Percentiles rank a stretch among this genome's conserved stretches.
Evolutionary conservation across 2,888 invertebrate species (phyloP).

Genomic region (Rhogogaster chlorosoma): DNA sequence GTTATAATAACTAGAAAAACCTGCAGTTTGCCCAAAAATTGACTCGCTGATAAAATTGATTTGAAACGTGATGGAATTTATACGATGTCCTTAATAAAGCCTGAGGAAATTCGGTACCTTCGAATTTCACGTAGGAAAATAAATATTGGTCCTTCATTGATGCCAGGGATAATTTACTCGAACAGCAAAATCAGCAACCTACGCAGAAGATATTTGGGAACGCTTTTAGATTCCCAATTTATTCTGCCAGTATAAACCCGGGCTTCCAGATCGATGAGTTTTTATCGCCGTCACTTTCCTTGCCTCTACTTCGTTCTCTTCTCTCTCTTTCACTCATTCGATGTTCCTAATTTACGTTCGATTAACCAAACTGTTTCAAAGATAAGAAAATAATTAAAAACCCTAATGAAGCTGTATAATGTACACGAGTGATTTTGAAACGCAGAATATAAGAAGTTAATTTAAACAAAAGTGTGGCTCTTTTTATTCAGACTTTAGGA

Average conservation of each 20-base stretch:
- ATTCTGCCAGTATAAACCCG: slow-evolving; percentile 32
- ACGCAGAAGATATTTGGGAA: slow-evolving; percentile 30
- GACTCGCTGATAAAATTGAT: background rate
- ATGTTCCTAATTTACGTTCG: slow-evolving; percentile 14
- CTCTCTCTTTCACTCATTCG: background rate
- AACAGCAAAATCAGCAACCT: background rate
- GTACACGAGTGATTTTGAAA: background rate
- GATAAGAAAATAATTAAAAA: background rate
- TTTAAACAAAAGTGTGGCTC: background rate
- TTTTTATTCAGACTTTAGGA: background rate
- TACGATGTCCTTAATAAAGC: slow-evolving; percentile 8
- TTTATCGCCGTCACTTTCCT: slow-evolving; percentile 14
- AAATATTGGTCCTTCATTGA: background rate
- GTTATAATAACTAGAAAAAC: background rate
- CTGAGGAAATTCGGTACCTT: background rate
- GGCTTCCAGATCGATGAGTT: slow-evolving; percentile 31
- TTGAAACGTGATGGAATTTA: background rate
- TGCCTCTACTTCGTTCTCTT: background rate
- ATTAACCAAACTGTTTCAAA: slow-evolving; percentile 2
- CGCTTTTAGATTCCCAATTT: slow-evolving; percentile 33
- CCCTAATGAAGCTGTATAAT: background rate
- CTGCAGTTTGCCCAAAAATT: background rate
- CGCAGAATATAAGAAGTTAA: background rate
- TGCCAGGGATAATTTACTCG: slow-evolving; percentile 4
- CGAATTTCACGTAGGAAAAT: background rate